phyloP scores from a whole-genome alignment of 1,140 invertebrate genomes.

The Drosophila neocordata region DNA sequence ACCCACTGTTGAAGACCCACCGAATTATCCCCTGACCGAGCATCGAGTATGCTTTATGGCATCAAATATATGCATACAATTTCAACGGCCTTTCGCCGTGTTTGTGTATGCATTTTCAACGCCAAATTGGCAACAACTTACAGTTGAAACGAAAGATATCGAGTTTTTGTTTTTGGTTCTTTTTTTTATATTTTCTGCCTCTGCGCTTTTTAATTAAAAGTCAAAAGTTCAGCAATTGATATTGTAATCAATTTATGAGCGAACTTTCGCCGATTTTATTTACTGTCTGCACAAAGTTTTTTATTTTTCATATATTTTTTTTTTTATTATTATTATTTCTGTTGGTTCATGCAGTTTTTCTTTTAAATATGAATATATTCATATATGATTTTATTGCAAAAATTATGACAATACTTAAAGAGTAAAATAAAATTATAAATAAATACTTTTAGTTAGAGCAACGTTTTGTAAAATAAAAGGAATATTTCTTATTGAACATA shows the following conservation, averaged over 20 bases:
- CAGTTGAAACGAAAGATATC: neutral
- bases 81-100: slow-evolving; percentile 31
- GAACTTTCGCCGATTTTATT: slow-evolving; percentile 36
- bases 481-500: too few relatives aligned
- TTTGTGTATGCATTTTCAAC: slow-evolving; percentile 22
- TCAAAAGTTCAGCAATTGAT: slow-evolving; percentile 75
- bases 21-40: neutral
- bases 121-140: slow-evolving; percentile 13
- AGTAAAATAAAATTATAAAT: too few relatives aligned
- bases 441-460: too few relatives aligned
- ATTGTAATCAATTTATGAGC: slow-evolving; percentile 70
- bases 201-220: slow-evolving; percentile 68
- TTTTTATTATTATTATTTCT: neutral
- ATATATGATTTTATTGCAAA: neutral
- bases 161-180: slow-evolving; percentile 14
- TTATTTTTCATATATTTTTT: neutral
- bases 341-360: slow-evolving; percentile 1
- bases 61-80: slow-evolving; percentile 26
- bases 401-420: neutral
- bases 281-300: slow-evolving; percentile 19
- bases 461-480: too few relatives aligned
- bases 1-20: slow-evolving; percentile 14
- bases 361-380: neutral
- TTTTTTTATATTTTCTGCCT: slow-evolving; percentile 10
- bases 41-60: neutral